Evolutionary conservation across 2,113 vertebrate species (phyloP), one percentile per base, ranked within the genome.

Genomic region (Pyxicephalus adspersus): DNA sequence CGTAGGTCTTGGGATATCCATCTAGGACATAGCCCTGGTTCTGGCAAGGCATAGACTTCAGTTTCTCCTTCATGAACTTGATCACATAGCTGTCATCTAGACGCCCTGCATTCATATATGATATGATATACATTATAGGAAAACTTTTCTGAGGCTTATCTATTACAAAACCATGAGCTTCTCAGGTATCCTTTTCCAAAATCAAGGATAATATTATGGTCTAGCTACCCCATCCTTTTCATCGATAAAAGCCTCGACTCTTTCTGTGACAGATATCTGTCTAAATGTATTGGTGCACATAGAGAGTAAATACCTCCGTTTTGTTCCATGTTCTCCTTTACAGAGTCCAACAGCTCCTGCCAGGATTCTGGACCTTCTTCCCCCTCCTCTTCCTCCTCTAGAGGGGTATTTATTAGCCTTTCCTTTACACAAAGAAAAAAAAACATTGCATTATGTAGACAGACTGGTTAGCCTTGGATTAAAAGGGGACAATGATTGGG

Each of bases 11-110:
- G 0, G 98, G 98, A 71, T 94, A 97, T 2, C 91, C 94, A 68
- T 98, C 97, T 71, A 99, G 89, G 83, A 98, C 87, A 81, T 94
- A 99, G 1, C 97, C 97, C 82, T 98, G 98, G 85, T 99, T 98
- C 71, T 84, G 94, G 85, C 97, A 99, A 2, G 93, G 94, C 87
- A 94, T 94, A 1, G 95, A 95, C 83, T 76, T 93, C 63, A 99
- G 89, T 65, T 95, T 98, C 25, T 96, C 92, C 83, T 86, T 95
- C 60, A 98, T 28, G 85, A 97, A 85, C 79, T 86, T 88, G 86
- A 91, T 84, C 71, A 95, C 2, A 45, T 94, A 91, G 31, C 91
- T 90, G 64, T 96, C 92, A 57, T 95, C 93, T 60, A 95, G 85
- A n/a, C 2, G 83, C 68, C 93, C 97, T 98, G 73, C 71, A 57